Evolutionary conservation across 2,113 vertebrate species (phyloP), one percentile per base, ranked within the genome.

Genomic region (Excalfactoria chinensis): DNA sequence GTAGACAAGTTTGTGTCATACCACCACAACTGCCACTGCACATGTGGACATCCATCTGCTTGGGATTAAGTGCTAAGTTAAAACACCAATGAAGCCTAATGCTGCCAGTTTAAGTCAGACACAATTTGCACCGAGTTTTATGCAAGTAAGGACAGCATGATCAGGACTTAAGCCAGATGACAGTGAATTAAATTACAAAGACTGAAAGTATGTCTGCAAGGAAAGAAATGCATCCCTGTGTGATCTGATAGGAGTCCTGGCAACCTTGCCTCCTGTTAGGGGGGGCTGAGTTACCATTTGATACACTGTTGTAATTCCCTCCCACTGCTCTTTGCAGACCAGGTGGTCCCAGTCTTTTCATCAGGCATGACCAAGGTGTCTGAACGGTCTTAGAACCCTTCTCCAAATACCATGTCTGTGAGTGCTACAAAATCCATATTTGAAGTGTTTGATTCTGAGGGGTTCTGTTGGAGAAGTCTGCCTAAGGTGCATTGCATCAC

Each of bases 1-100:
- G 56, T 87, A 93, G 92, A 70, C 86, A 94, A 78, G 81, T 82
- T 70, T 87, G 77, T 94, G 89, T 90, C 81, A 40, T 76, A 70
- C 32, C 34, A 82, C 28, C 79, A 84, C 59, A 86, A 55, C 78
- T 94, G 67, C 90, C 90, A 94, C 80, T 82, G 84, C 84, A 79
- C 28, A 59, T 59, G 46, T 89, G 78, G 93, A 59, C 63, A 64
- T 22, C 46, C 64, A 82, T 89, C 86, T 95, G 88, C 46, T 92
- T 72, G 81, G 62, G 69, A 92, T 95, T 93, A 93, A 94, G 28
- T 68, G 48, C 86, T 86, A 81, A 88, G 49, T 87, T 74, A 82
- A 86, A 90, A 92, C 86, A 74, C 53, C 83, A 68, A 19, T 59
- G 67, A 88, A 19, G 11, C 88, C 80, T 92, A 92, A 69, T 84